phyloP scores from a whole-genome alignment of 2,888 invertebrate genomes.

The Eupithecia dodoneata region DNA sequence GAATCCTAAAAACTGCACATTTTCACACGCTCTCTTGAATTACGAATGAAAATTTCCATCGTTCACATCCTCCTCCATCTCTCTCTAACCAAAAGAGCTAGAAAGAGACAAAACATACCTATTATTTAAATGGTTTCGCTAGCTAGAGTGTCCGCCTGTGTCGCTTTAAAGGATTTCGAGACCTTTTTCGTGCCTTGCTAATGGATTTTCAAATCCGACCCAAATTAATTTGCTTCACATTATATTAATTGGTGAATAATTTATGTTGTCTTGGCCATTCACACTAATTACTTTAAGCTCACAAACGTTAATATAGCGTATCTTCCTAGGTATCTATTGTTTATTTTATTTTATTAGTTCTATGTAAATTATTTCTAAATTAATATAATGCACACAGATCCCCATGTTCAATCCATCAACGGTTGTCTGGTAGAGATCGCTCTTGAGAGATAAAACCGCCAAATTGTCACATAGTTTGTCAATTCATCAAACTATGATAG shows the following conservation, averaged over 20 bases:
- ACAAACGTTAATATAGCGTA: not conserved
- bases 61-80: slow-evolving; percentile 51
- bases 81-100: slow-evolving; percentile 46
- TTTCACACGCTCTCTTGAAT: slow-evolving; percentile 77
- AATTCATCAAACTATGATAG: no score
- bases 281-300: slow-evolving; percentile 32
- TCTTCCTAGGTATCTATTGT: no score
- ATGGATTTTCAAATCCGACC: slow-evolving; percentile 57
- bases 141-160: slow-evolving; percentile 50
- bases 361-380: no score
- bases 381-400: no score
- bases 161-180: slow-evolving; percentile 65
- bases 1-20: slow-evolving; percentile 68
- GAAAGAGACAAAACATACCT: slow-evolving; percentile 53
- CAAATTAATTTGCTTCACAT: slow-evolving; percentile 45
- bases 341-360: no score
- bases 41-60: slow-evolving; percentile 66
- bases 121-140: slow-evolving; percentile 59
- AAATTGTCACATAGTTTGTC: no score
- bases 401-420: no score
- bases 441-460: no score
- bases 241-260: slow-evolving; percentile 46
- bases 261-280: slow-evolving; percentile 38
- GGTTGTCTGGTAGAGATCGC: no score
- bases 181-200: slow-evolving; percentile 55